Base-by-base conservation (phyloP, 2,888 invertebrate genomes). In the Aelia acuminata region DNA sequence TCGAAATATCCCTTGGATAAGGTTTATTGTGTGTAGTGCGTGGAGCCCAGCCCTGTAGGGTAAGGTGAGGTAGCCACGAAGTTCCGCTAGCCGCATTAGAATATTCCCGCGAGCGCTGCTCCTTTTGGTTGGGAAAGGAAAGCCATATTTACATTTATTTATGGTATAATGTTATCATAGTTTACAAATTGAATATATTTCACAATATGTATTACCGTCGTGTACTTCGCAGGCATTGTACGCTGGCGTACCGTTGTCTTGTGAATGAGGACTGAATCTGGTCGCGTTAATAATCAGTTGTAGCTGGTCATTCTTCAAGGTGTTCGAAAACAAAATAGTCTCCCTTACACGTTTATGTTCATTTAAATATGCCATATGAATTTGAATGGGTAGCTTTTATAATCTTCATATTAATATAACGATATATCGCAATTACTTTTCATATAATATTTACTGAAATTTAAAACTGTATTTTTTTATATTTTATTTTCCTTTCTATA, bases 121-220 rank as follows among this genome's bases (percentile, higher is more conserved):
- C 63, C 63, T 70, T 70, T 70, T 70, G 7, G 63, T 5, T 35
- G 13, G 20, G 63, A 70, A 70, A 70, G 63, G 63, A 31, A 70
- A 70, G 31, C 31, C 31, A 4, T 70, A 70, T 70, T 70, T 70
- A 35, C 63, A 70, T 70, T 70, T 70, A 70, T 70, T 70, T 70
- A 70, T 70, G 63, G 63, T 18, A 7, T 70, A 70, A 70, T 70
- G 63, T 35, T 70, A 70, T 70, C 63, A 70, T 70, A 70, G 63
- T 20, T 70, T 70, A 70, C 63, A 70, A 70, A 70, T 70, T 70
- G 63, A 70, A 70, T 70, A 70, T 70, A 70, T 70, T 70, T 35
- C 35, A 70, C 63, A 70, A 5, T 70, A 70, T 70, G 31, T 70
- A 70, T 63, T 70, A 35, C 63, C 63, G 18, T 35, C 18, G 31